Evolutionary conservation across 2,797 vertebrate genomes (phyloP).

Genomic region (Glyptemys insculpta): DNA sequence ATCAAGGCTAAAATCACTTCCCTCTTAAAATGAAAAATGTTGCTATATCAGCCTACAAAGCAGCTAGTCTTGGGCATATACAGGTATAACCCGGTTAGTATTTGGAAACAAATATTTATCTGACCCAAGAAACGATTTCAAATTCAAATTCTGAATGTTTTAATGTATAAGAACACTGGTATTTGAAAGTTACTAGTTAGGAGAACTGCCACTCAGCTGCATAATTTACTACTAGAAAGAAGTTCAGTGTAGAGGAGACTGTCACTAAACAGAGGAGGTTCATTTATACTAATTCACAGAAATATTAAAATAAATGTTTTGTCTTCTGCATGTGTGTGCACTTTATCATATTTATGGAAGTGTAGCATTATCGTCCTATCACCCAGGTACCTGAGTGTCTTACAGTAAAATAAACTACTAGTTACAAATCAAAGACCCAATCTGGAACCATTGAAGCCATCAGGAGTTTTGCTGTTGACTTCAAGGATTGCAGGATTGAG

Average conservation of each 20-base stretch:
- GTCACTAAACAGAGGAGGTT: not conserved
- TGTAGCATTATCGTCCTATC: not conserved
- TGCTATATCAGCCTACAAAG: no score
- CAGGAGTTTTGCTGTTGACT: not conserved
- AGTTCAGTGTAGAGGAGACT: not conserved
- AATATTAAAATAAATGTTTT: not conserved
- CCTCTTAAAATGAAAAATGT: not conserved
- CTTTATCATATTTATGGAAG: not conserved
- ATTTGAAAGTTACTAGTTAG: not conserved
- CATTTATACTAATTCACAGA: not conserved
- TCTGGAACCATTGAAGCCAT: not conserved
- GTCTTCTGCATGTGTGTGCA: not conserved
- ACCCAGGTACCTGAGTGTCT: not conserved
- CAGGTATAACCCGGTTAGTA: no score
- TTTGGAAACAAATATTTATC: no score
- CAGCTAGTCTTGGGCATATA: no score
- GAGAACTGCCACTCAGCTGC: not conserved
- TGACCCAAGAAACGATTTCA: no score
- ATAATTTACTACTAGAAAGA: not conserved
- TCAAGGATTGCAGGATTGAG: not conserved
- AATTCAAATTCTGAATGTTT: not conserved
- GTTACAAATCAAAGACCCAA: not conserved
- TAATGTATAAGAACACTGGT: not conserved
- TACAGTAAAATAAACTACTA: not conserved
- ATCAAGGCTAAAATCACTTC: not conserved